These are phyloP conservation scores for Hippopotamyrus pictus DNA, from an alignment of 2,797 vertebrate species.

Conservation along the genomic window DNA sequence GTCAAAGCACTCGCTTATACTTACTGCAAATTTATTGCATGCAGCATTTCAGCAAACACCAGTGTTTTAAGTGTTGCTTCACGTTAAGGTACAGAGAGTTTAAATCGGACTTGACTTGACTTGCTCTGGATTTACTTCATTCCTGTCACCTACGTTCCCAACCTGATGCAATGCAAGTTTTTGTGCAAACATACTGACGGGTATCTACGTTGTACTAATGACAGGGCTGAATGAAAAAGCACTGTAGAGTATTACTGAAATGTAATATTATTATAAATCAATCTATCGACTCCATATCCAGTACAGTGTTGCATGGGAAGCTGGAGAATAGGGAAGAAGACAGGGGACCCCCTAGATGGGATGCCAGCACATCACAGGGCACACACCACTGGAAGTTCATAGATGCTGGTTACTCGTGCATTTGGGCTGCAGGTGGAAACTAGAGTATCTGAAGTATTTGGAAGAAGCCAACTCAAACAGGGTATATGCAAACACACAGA, in stretches of 20 bases:
- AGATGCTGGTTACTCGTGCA: neutral
- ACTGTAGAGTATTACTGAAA: neutral
- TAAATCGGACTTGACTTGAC: neutral
- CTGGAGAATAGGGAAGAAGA: neutral
- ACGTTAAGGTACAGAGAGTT: neutral
- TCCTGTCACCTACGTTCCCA: neutral
- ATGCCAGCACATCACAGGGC: neutral
- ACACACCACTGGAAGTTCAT: neutral
- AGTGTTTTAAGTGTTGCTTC: neutral
- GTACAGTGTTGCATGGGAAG: neutral
- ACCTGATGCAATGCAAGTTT: neutral
- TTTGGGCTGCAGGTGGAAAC: neutral
- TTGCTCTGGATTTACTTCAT: slow-evolving; percentile 10
- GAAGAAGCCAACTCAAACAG: neutral
- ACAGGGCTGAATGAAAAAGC: neutral
- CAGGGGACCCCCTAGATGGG: neutral
- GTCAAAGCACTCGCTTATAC: neutral
- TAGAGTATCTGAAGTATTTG: neutral
- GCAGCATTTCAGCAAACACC: neutral
- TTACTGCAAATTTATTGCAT: neutral
- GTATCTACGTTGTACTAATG: neutral
- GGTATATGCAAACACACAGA: neutral
- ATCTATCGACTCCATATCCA: neutral
- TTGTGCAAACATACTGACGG: neutral
- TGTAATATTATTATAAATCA: neutral